Evolutionary conservation across 2,797 vertebrate genomes (phyloP), one percentile per base, ranked within the genome.

Genomic region (Darevskia nairensis): DNA sequence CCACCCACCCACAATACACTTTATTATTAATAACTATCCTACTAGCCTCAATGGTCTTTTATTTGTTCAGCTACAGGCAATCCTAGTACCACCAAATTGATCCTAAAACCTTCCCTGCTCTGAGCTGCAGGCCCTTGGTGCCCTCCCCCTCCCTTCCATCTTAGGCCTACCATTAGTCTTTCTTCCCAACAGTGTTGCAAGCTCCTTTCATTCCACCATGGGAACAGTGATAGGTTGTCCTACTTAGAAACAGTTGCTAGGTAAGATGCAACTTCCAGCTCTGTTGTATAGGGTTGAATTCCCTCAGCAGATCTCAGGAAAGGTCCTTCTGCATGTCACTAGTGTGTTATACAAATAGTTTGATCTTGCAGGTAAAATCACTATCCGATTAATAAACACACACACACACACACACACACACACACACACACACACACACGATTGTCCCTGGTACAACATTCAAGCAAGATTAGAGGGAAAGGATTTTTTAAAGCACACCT

Each of bases 181-280:
- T 90, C 88, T 95, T 96, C 91, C 94, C 93, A 92, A 89, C 92
- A 93, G 89, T 95, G 93, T 92, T 89, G 93, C 94, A 46, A 92
- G 93, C 88, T 91, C 85, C 92, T 94, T 92, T 94, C 91, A 71
- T 83, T 86, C 91, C 2, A 19, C 94, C 94, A 92, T 80, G 90
- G 95, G 94, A 94, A 90, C 94, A 88, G 92, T 92, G 92, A 85
- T 88, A 0, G 84, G 91, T 94, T 93, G 93, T 93, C 95, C 95
- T 94, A 96, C 95, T 94, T 95, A 96, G 95, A 95, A 94, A 95
- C 90, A 93, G 92, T 89, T 95, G 91, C 91, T 94, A 93, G 89
- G 89, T 95, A 76, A 93, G 94, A 92, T 90, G 79, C 94, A 80
- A 94, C 76, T 95, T 90, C 92, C 93, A 95, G 93, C 94, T 93